phyloP scores from a whole-genome alignment of 1,140 invertebrate genomes.

The Berghia stephanieae region DNA sequence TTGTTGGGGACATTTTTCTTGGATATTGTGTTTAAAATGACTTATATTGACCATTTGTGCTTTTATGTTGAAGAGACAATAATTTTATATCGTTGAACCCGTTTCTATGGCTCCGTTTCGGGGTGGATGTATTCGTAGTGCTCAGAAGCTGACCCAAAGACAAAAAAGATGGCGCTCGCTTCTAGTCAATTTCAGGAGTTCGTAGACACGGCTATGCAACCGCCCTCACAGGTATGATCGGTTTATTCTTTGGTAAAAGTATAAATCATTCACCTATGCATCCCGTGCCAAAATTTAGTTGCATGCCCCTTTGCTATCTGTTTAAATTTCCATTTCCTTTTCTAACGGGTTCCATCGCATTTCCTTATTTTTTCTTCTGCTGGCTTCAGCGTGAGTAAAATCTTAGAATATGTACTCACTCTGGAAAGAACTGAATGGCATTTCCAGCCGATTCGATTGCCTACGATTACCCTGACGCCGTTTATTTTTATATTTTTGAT shows the following conservation, averaged over 20 bases:
- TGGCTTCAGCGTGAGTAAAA: too few relatives aligned
- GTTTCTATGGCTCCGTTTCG: constrained; percentile 34
- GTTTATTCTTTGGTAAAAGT: too few relatives aligned
- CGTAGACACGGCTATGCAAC: constrained; percentile 40
- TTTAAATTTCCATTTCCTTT: neutral
- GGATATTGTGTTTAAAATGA: neutral
- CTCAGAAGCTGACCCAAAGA: constrained; percentile 27
- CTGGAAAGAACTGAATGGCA: too few relatives aligned
- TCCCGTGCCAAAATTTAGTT: neutral
- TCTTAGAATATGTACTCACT: too few relatives aligned
- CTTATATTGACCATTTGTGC: neutral
- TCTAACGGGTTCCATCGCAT: too few relatives aligned
- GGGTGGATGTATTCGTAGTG: constrained; percentile 30
- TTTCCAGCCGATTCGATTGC: too few relatives aligned
- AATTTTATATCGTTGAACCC: constrained; percentile 1
- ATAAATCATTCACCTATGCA: too few relatives aligned
- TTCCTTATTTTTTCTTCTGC: too few relatives aligned
- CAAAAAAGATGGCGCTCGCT: constrained; percentile 39
- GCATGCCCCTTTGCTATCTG: neutral
- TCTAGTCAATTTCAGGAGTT: constrained; percentile 42
- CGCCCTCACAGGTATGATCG: constrained; percentile 36
- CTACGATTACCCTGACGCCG: too few relatives aligned
- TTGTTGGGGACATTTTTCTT: neutral
- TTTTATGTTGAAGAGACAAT: constrained; percentile 15
- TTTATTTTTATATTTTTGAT: too few relatives aligned